Evolutionary conservation across 2,113 vertebrate genomes (phyloP).

Genomic region (Eonycteris spelaea): DNA sequence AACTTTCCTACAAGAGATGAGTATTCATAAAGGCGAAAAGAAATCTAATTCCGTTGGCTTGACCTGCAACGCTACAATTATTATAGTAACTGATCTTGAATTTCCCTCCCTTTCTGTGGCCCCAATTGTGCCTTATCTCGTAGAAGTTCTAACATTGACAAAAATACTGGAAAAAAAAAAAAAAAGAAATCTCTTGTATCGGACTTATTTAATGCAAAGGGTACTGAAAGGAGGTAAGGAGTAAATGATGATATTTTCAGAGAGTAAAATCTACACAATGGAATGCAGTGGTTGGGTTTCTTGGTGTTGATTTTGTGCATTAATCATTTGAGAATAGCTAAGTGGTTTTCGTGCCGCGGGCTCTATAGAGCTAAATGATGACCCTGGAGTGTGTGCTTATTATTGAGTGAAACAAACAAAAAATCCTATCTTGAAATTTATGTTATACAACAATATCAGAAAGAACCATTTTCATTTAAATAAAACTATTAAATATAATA

Average conservation of each 20-base stretch:
- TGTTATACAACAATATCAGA: not conserved
- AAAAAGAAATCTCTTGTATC: not conserved
- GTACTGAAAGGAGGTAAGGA: not conserved
- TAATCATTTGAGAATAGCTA: not conserved
- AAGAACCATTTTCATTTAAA: constrained; percentile 26
- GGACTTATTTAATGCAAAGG: not conserved
- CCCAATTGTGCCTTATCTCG: not conserved
- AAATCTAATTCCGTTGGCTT: not conserved
- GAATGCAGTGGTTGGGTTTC: not conserved
- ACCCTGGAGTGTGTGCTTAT: not conserved
- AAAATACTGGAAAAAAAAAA: not conserved
- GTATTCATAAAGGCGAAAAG: not conserved
- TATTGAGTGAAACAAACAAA: not conserved
- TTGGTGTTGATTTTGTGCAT: not conserved
- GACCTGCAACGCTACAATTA: not conserved
- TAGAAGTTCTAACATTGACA: not conserved
- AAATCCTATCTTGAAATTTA: not conserved
- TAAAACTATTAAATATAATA: not conserved
- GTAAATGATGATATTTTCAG: not conserved
- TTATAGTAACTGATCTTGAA: constrained; percentile 24
- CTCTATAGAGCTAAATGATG: not conserved
- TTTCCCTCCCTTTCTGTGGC: not conserved
- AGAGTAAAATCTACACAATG: not conserved
- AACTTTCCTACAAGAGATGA: not conserved
- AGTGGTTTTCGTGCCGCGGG: not conserved